These are phyloP conservation scores for Hephaestus fuliginosus DNA, from an alignment of 2,797 vertebrate genomes.

Conservation along the genomic window DNA sequence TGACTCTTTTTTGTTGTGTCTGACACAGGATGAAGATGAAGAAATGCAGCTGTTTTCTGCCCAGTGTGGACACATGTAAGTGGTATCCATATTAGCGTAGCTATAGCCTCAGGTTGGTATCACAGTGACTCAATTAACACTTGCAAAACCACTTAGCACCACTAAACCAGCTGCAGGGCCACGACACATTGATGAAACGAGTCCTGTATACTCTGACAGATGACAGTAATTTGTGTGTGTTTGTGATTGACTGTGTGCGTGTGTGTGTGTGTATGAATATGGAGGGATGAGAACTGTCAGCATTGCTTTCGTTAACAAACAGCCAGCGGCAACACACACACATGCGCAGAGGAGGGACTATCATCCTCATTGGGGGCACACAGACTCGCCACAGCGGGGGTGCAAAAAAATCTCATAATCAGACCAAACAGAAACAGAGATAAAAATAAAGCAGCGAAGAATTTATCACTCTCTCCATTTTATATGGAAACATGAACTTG, in stretches of 20 bases:
- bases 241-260: conserved; percentile 23
- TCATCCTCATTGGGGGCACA: conserved; percentile 19
- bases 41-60: no score
- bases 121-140: conserved; percentile 58
- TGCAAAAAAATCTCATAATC: conserved; percentile 3
- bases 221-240: conserved; percentile 41
- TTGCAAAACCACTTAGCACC: conserved; percentile 56
- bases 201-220: conserved; percentile 45
- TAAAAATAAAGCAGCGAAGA: conserved; percentile 19
- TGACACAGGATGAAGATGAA: no score
- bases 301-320: conserved; percentile 54
- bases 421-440: conserved; percentile 8
- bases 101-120: conserved; percentile 29
- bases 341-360: conserved; percentile 33
- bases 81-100: conserved; percentile 2
- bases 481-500: conserved; percentile 4
- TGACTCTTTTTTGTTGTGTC: neutral
- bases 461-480: conserved; percentile 25
- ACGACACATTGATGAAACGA: conserved; percentile 22
- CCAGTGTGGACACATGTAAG: neutral
- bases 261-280: conserved; percentile 18
- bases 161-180: conserved; percentile 35
- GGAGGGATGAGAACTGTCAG: conserved; percentile 48
- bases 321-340: conserved; percentile 49
- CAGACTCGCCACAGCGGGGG: conserved; percentile 38